phyloP scores from a whole-genome alignment of 2,797 vertebrate species.

The Argyrosomus regius region DNA sequence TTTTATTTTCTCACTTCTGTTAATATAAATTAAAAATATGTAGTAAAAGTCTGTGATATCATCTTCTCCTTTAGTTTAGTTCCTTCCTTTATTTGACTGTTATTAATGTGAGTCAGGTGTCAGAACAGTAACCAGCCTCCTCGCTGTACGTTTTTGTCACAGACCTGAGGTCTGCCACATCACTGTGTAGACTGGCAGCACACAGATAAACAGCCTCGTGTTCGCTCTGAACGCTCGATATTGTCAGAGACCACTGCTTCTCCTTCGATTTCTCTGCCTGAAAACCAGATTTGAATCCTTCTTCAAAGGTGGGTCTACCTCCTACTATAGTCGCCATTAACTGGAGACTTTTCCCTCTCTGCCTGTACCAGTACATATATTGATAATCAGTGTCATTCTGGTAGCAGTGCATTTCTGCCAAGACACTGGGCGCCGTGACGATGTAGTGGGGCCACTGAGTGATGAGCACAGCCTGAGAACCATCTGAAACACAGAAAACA shows the following conservation, averaged over 20 bases:
- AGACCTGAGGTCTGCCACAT: slow-evolving; percentile 24
- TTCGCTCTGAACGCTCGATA: slow-evolving; percentile 17
- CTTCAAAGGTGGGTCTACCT: background rate
- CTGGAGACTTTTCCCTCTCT: slow-evolving; percentile 31
- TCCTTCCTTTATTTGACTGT: background rate
- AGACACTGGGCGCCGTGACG: background rate
- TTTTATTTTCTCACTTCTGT: background rate
- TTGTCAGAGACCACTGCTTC: slow-evolving; percentile 50
- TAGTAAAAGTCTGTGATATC: background rate
- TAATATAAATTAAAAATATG: background rate
- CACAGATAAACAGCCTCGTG: slow-evolving; percentile 65
- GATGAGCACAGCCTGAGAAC: slow-evolving; percentile 53
- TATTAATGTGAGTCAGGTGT: slow-evolving; percentile 31
- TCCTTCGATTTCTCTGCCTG: background rate
- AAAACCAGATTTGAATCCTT: slow-evolving; percentile 48
- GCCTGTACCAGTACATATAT: slow-evolving; percentile 61
- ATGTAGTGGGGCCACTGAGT: slow-evolving; percentile 59
- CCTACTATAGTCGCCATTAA: slow-evolving; percentile 1
- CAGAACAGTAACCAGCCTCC: background rate
- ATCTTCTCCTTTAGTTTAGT: slow-evolving; percentile 24
- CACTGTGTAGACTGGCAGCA: slow-evolving; percentile 62
- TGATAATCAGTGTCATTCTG: slow-evolving; percentile 57
- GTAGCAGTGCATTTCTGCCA: slow-evolving; percentile 53
- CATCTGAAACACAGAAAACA: slow-evolving; percentile 41
- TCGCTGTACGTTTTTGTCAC: slow-evolving; percentile 53